Evolutionary conservation across 2,888 invertebrate genomes (phyloP), one percentile per base, ranked within the genome.

Genomic region (Sminthurides aquaticus): DNA sequence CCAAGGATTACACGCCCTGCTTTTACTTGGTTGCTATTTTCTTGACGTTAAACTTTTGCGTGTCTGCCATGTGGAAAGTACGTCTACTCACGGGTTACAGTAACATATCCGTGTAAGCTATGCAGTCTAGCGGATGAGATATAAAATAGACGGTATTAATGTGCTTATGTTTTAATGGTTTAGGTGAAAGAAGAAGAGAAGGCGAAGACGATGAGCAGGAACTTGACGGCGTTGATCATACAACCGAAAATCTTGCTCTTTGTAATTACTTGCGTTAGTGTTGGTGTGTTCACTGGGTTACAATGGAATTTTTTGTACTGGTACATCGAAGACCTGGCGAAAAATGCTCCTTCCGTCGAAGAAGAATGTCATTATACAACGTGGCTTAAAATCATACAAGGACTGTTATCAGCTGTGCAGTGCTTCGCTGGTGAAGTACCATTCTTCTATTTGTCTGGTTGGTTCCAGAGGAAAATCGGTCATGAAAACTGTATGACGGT

Each of bases 291-390:
- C 74, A 91, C 91, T 0, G 91, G 90, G 0, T 79, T 92, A 0
- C 81, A 92, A 24, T 94, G 94, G 90, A 87, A 91, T 74, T 95
- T 92, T 77, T 80, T 93, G 0, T 91, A 91, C 77, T 91, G 90
- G 88, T 65, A 63, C 76, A 56, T 64, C 1, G 91, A 92, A 78
- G 87, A 89, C 69, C 79, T 91, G 64, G 85, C 86, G 0, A 55
- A 43, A n/a, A 20, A n/a, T 1, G 49, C 43, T n/a, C 11, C 27
- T n/a, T 24, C 24, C 1, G 76, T 75, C 2, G 77, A 76, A 0
- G 77, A 79, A 64, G 79, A 79, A n/a, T 79, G 80, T 68, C 79
- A 80, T 60, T 76, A 62, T 77, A 79, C 59, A 0, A 79, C 80
- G 18, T 85, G 85, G 77, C 81, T 85, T 20, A 89, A 89, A 77